Conservation (phyloP, 2,113 vertebrate genomes). For the Hystrix cristata region DNA sequence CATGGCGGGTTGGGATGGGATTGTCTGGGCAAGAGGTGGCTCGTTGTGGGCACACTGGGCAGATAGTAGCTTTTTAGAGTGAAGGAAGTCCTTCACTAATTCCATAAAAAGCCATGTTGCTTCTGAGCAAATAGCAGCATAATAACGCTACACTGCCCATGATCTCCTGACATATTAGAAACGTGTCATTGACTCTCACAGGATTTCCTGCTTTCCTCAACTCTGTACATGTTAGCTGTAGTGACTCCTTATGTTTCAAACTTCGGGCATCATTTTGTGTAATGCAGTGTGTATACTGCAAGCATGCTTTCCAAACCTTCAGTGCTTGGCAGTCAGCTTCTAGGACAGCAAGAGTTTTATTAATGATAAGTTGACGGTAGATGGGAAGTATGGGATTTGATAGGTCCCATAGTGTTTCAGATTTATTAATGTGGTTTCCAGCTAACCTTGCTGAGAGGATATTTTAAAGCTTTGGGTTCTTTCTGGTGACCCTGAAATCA, state of each 20-base stretch:
- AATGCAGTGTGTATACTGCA: not conserved
- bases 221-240: not conserved
- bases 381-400: not conserved
- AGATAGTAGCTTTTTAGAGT: not conserved
- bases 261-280: conserved; percentile 11
- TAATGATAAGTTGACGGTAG: not conserved
- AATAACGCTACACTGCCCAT: not conserved
- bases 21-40: not conserved
- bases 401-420: not conserved
- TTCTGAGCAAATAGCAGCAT: conserved; percentile 25
- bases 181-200: not conserved
- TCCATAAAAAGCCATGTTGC: not conserved
- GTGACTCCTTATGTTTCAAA: conserved; percentile 18
- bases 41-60: not conserved
- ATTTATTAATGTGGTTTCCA: conserved; percentile 53
- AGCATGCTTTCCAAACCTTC: conserved; percentile 50
- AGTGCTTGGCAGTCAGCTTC: conserved; percentile 15
- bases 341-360: not conserved
- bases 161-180: not conserved
- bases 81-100: not conserved
- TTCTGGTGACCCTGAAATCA: not conserved
- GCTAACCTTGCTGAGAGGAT: not conserved
- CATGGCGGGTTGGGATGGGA: not conserved
- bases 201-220: conserved; percentile 42
- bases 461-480: conserved; percentile 44